Evolutionary conservation across 2,113 vertebrate species (phyloP).

Genomic region (Boulengeromyrus knoepffleri): DNA sequence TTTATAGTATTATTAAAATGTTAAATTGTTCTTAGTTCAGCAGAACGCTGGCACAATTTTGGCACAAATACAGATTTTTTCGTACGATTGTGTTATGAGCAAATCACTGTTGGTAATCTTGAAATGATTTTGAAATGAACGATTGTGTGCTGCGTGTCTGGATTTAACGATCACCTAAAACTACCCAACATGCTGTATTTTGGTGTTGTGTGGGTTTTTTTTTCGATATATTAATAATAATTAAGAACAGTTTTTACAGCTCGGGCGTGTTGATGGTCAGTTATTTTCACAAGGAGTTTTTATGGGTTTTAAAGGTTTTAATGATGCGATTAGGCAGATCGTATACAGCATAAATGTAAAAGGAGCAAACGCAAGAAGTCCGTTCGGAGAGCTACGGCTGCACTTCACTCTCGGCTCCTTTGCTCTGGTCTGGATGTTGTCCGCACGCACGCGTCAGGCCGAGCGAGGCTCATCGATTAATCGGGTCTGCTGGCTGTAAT

Average conservation of each 20-base stretch:
- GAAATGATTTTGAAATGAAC: background rate
- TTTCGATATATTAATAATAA: background rate
- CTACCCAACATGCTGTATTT: background rate
- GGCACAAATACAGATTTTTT: background rate
- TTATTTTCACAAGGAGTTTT: background rate
- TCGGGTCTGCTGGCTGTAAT: conserved; percentile 17
- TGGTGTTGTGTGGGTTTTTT: background rate
- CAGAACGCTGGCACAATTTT: background rate
- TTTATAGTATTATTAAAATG: background rate
- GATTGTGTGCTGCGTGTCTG: background rate
- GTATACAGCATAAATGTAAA: background rate
- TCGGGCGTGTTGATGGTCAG: background rate
- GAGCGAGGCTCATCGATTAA: conserved; percentile 16
- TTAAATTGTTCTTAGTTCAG: background rate
- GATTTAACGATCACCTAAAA: background rate
- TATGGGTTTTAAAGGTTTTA: too few species aligned
- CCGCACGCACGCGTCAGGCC: background rate
- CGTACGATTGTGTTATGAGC: background rate
- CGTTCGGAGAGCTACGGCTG: background rate
- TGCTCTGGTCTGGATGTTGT: conserved; percentile 16
- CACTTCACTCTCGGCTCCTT: background rate
- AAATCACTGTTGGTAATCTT: background rate
- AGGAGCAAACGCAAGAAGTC: background rate
- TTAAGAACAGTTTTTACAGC: background rate
- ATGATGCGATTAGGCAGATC: background rate